Conservation (phyloP, 2,797 vertebrate genomes). For the Squalus acanthias region DNA sequence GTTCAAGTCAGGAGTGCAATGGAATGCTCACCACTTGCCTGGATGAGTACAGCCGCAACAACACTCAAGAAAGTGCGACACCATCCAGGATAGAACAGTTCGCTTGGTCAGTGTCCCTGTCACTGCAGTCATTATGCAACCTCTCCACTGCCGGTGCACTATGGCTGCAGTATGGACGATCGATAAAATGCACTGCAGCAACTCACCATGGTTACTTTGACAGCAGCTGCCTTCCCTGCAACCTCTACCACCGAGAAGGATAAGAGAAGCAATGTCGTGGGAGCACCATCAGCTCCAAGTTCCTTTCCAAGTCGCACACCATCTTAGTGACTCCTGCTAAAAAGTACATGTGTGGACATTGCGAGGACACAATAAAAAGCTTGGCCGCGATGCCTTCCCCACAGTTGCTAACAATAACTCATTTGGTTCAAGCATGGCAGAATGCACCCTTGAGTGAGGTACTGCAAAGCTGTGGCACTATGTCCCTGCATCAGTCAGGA, state of each 20-base stretch:
- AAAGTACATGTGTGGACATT: background rate
- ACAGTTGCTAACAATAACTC: background rate
- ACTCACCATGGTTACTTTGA: background rate
- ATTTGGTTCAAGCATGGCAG: background rate
- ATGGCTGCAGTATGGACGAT: background rate
- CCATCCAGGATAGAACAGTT: background rate
- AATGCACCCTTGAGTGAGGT: background rate
- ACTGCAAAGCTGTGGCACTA: no score
- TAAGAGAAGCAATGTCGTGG: background rate
- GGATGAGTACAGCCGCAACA: background rate
- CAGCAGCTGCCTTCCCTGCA: background rate
- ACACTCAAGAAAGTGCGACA: background rate
- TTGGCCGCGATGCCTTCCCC: background rate
- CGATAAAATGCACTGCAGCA: background rate
- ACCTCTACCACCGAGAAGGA: background rate
- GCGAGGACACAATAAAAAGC: background rate
- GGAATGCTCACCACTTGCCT: background rate
- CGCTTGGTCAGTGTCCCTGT: background rate
- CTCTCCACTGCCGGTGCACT: background rate
- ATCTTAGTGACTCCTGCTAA: background rate
- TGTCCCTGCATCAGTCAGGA: background rate
- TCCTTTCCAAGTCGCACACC: background rate
- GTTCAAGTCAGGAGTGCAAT: no score
- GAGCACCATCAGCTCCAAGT: background rate
- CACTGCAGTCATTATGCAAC: background rate